Percentiles rank a stretch among this genome's conserved stretches.
Evolutionary conservation across 2,113 vertebrate genomes (phyloP).

Genomic region (Acrocephalus kingi): DNA sequence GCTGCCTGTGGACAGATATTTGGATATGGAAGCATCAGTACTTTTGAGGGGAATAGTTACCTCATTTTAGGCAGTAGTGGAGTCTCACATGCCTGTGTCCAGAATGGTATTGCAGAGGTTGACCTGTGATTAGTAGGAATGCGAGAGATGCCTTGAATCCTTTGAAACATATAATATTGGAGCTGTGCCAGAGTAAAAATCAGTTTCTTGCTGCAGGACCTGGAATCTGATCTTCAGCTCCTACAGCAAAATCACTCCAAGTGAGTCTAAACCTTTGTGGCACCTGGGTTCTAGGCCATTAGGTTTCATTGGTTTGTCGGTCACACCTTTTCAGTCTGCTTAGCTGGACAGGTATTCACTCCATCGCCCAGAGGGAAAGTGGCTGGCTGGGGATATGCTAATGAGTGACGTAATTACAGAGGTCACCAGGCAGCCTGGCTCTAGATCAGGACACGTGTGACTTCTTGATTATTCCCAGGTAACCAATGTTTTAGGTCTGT

Average conservation of each 20-base stretch:
- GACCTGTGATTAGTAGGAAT: background rate
- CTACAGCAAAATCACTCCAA: background rate
- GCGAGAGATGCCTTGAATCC: background rate
- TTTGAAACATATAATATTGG: background rate
- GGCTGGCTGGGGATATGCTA: background rate
- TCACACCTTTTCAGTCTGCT: conserved; percentile 5
- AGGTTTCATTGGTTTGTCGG: background rate
- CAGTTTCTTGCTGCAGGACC: background rate
- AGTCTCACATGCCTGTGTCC: background rate
- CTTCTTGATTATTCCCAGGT: conserved; percentile 21
- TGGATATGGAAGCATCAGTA: background rate
- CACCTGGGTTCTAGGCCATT: background rate
- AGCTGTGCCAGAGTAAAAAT: background rate
- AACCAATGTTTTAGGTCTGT: conserved; percentile 27
- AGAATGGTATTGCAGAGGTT: background rate
- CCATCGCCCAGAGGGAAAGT: background rate
- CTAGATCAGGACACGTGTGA: background rate
- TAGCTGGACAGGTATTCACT: background rate
- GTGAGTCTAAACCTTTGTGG: background rate
- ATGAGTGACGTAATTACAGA: background rate
- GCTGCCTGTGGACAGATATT: background rate
- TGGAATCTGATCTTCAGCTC: background rate
- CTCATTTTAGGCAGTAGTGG: background rate
- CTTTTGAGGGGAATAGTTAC: background rate
- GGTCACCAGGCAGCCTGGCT: background rate